Conservation (phyloP, 2,888 invertebrate species). For the Aspidiotus destructor region DNA sequence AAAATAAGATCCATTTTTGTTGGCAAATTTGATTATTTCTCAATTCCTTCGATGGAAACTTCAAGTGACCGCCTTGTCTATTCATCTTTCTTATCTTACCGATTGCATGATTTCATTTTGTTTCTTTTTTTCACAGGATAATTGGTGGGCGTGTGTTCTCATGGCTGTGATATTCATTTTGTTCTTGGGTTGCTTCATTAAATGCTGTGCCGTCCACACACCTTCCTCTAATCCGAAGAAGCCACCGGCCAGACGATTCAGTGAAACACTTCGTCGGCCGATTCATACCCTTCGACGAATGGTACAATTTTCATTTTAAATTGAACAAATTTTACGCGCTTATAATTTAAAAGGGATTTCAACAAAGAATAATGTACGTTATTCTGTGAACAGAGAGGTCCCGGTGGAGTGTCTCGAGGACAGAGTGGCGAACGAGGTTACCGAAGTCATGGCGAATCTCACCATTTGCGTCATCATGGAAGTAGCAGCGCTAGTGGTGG, state of each 20-base stretch:
- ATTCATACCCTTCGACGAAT: conserved; percentile 85
- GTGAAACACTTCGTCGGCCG: conserved; percentile 80
- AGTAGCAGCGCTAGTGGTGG: neutral
- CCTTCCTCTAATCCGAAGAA: conserved; percentile 98
- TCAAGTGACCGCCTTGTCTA: too few species aligned
- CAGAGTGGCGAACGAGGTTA: conserved; percentile 18
- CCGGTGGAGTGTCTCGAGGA: neutral
- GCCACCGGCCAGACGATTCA: conserved; percentile 84
- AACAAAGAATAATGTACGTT: too few species aligned
- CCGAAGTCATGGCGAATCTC: conserved; percentile 10
- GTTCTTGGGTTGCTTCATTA: conserved; percentile 96
- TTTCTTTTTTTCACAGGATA: conserved; percentile 51
- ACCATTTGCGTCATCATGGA: conserved; percentile 9
- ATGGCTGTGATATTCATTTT: conserved; percentile 85
- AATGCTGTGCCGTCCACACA: conserved; percentile 99
- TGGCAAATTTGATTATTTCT: too few species aligned
- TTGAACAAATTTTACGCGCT: neutral
- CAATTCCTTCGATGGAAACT: too few species aligned
- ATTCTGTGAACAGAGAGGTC: conserved; percentile 6
- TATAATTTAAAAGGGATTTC: too few species aligned
- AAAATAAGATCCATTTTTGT: too few species aligned
- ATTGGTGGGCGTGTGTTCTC: conserved; percentile 91
- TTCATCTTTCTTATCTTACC: too few species aligned
- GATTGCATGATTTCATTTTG: neutral
- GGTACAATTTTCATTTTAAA: conserved; percentile 48